Conservation (phyloP, 2,888 invertebrate species). For the Ormyrus thymus region DNA sequence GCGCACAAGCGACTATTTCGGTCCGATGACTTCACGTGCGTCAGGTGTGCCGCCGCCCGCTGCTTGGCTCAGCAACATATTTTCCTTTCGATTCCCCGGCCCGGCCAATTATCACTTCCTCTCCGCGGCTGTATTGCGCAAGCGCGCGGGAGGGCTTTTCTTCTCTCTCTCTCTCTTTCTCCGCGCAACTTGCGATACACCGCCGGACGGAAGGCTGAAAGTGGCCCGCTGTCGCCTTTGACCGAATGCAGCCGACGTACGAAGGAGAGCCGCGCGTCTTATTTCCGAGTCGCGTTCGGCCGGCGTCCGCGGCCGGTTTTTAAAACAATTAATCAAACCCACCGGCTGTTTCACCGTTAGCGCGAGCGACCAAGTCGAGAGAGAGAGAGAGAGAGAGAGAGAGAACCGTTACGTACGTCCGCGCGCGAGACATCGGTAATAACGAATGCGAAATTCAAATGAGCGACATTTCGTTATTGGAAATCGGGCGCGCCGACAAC, state of each 20-base stretch:
- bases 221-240: no score
- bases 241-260: no score
- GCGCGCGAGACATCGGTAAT: neutral
- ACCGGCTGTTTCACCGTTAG: no score
- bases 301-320: no score
- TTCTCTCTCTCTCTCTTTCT: conserved; percentile 5
- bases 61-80: conserved; percentile 26
- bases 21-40: conserved; percentile 37
- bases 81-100: conserved; percentile 44
- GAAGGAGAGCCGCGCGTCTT: no score
- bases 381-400: no score
- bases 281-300: no score
- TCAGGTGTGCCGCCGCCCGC: no score
- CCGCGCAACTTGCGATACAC: neutral
- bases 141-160: conserved; percentile 21
- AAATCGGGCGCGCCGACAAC: neutral
- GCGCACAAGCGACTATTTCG: conserved; percentile 24
- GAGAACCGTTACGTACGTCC: no score
- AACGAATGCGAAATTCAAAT: conserved; percentile 23
- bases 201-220: no score
- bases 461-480: neutral
- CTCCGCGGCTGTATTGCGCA: conserved; percentile 16
- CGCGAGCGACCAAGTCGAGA: no score
- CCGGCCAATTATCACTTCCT: conserved; percentile 49
- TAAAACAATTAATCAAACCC: no score